These are phyloP conservation scores for Hypomesus transpacificus DNA, from an alignment of 2,113 vertebrate genomes.

Conservation along the genomic window DNA sequence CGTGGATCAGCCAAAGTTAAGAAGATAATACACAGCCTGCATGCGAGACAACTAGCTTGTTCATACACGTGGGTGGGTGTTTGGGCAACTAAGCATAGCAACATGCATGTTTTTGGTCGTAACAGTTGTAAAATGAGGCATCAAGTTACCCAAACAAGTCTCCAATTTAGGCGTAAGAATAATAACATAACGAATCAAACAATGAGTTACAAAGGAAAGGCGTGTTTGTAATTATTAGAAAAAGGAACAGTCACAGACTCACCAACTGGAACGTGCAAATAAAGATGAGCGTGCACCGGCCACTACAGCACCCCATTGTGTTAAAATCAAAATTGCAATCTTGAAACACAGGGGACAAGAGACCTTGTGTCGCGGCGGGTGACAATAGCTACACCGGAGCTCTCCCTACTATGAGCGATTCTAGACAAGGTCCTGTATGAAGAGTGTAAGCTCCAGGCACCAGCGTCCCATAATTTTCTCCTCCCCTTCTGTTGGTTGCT, in stretches of 20 bases:
- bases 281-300: constrained; percentile 81
- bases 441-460: constrained; percentile 10
- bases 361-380: not conserved
- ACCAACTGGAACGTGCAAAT: constrained; percentile 88
- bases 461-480: constrained; percentile 54
- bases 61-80: not conserved
- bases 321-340: constrained; percentile 34
- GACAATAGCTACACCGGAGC: constrained; percentile 27
- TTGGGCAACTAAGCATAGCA: not conserved
- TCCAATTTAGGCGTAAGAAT: no score
- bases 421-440: constrained; percentile 49
- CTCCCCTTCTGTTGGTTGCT: not conserved
- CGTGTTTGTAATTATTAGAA: not conserved
- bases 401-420: constrained; percentile 30
- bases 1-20: not conserved
- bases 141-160: not conserved
- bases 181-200: not conserved
- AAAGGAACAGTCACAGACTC: constrained; percentile 55
- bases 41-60: no score
- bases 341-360: constrained; percentile 17
- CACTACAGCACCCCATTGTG: constrained; percentile 85
- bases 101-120: not conserved
- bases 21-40: not conserved
- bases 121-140: not conserved
- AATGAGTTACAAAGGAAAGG: not conserved